A percentile compares a stretch with the other conserved stretches of the same genome.
phyloP scores from a whole-genome alignment of 2,797 vertebrate genomes.

The Pelodytes ibericus region DNA sequence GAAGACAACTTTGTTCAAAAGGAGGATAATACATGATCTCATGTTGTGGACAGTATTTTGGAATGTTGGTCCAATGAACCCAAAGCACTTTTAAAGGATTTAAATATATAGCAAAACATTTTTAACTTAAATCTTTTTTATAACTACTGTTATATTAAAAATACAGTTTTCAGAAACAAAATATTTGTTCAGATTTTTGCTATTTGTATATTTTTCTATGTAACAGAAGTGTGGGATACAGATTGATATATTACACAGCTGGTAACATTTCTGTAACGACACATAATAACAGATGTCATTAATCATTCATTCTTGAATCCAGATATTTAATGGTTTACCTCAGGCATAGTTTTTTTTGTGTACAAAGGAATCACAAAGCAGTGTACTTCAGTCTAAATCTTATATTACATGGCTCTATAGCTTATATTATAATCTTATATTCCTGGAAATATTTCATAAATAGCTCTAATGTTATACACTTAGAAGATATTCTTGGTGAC shows the following conservation, averaged over 20 bases:
- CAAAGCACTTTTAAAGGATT: constrained; percentile 73
- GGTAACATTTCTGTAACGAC: neutral
- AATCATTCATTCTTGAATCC: neutral
- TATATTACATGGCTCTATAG: no score
- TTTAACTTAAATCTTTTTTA: constrained; percentile 73
- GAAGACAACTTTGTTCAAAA: constrained; percentile 46
- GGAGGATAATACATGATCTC: constrained; percentile 27
- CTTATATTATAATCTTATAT: no score
- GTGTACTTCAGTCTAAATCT: no score
- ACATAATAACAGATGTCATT: neutral
- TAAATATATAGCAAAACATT: constrained; percentile 67
- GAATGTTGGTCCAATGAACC: constrained; percentile 72
- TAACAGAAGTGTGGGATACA: neutral
- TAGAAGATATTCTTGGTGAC: no score
- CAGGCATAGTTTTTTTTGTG: neutral
- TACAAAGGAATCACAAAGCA: no score
- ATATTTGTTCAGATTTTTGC: constrained; percentile 55
- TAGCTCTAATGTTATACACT: no score
- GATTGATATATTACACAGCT: no score
- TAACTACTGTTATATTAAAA: constrained; percentile 77
- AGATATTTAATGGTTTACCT: neutral
- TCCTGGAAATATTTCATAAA: no score
- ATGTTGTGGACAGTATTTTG: constrained; percentile 54
- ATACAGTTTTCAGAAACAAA: constrained; percentile 74
- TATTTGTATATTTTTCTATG: constrained; percentile 66